These are phyloP conservation scores for Syrrhaptes paradoxus DNA, from an alignment of 2,113 vertebrate genomes.

Conservation along the genomic window DNA sequence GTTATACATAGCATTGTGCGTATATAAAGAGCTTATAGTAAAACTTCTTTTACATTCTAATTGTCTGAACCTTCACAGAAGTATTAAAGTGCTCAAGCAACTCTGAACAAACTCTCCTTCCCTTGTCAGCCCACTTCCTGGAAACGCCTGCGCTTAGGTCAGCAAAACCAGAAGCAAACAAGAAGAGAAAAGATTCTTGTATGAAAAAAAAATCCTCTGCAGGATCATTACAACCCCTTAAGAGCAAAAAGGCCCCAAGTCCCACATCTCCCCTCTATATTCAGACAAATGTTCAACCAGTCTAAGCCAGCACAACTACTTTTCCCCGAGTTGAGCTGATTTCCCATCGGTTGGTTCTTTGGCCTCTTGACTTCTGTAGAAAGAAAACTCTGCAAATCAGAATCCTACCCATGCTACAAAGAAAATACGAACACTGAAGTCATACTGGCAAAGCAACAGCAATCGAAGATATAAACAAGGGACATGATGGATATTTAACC, in stretches of 20 bases:
- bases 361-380: background rate
- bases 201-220: background rate
- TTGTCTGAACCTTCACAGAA: constrained; percentile 69
- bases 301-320: background rate
- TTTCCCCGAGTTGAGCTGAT: background rate
- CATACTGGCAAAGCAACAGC: background rate
- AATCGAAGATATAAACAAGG: background rate
- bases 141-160: constrained; percentile 27
- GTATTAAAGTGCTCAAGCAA: constrained; percentile 69
- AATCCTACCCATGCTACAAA: background rate
- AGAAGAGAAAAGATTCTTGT: background rate
- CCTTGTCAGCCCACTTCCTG: constrained; percentile 26
- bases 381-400: background rate
- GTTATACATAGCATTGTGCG: constrained; percentile 60
- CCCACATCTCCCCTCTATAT: background rate
- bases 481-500: background rate
- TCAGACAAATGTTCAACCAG: background rate
- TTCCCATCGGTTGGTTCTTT: background rate
- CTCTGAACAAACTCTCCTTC: constrained; percentile 25
- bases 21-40: constrained; percentile 56
- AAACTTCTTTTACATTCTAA: constrained; percentile 71
- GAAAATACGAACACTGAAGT: background rate
- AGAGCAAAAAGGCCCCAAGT: background rate
- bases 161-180: constrained; percentile 56
- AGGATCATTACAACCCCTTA: background rate